phyloP scores from a whole-genome alignment of 2,888 invertebrate genomes.

The Rhamphomyia laevipes region DNA sequence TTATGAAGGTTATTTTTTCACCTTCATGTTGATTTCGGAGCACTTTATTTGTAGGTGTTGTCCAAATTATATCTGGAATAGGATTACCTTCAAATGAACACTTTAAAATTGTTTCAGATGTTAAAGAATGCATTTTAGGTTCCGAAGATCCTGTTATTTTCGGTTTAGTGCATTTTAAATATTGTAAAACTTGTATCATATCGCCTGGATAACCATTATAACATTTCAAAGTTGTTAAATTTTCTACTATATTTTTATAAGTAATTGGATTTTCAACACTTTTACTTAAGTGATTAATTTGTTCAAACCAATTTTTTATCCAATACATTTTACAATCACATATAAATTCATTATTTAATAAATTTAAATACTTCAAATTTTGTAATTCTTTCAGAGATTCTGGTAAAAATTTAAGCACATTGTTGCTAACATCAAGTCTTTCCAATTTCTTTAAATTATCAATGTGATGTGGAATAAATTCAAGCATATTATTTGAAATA shows the following conservation, averaged over 20 bases:
- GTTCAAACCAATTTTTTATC: slow-evolving; percentile 54
- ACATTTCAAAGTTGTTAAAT: slow-evolving; percentile 48
- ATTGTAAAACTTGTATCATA: slow-evolving; percentile 55
- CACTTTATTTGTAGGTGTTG: slow-evolving; percentile 60
- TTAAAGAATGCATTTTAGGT: slow-evolving; percentile 49
- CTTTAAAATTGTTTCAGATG: slow-evolving; percentile 56
- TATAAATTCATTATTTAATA: slow-evolving; percentile 67
- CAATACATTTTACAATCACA: slow-evolving; percentile 81
- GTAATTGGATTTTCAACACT: slow-evolving; percentile 31
- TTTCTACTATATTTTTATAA: not conserved
- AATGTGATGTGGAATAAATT: slow-evolving; percentile 40
- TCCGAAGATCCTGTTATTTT: slow-evolving; percentile 48
- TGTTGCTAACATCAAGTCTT: slow-evolving; percentile 56
- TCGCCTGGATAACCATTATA: slow-evolving; percentile 52
- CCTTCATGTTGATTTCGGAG: slow-evolving; percentile 71
- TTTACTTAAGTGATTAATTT: slow-evolving; percentile 29
- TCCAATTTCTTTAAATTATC: slow-evolving; percentile 39
- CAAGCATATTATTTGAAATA: slow-evolving; percentile 55
- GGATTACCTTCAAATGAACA: slow-evolving; percentile 70
- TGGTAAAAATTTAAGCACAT: slow-evolving; percentile 59
- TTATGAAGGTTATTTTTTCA: slow-evolving; percentile 19
- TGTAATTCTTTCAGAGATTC: slow-evolving; percentile 53
- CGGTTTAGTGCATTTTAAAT: slow-evolving; percentile 60
- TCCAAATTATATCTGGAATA: slow-evolving; percentile 72
- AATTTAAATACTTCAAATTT: slow-evolving; percentile 49